Percentiles rank a stretch among this genome's conserved stretches.
Conservation (phyloP, 2,113 vertebrate genomes). For the Heliornis fulica region DNA sequence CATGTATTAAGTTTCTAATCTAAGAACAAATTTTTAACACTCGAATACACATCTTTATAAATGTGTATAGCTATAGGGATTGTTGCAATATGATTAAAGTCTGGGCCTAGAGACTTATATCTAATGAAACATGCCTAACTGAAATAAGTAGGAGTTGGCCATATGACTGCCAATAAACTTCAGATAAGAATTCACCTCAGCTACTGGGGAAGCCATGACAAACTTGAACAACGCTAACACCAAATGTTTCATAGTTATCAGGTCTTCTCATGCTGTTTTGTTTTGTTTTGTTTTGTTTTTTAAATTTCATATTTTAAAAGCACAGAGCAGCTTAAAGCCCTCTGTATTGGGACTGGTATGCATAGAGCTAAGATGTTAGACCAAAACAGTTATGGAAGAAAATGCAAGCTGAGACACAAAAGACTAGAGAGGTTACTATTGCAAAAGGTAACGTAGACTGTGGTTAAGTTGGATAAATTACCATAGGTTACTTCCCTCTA, state of each 20-base stretch:
- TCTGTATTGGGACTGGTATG: neutral
- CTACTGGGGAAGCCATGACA: neutral
- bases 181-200: neutral
- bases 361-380: neutral
- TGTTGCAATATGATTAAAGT: neutral
- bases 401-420: neutral
- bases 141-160: neutral
- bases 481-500: neutral
- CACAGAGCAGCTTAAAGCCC: neutral
- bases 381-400: neutral
- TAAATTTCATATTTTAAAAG: neutral
- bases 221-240: neutral
- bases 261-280: neutral
- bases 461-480: neutral
- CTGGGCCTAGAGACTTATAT: neutral
- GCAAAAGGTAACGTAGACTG: neutral
- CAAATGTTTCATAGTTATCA: neutral
- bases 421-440: neutral
- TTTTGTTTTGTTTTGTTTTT: no score
- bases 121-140: neutral
- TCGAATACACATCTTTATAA: neutral
- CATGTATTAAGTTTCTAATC: neutral
- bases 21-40: neutral
- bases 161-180: neutral
- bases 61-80: neutral